Base-by-base conservation (phyloP, 2,113 vertebrate genomes). In the Python bivittatus region DNA sequence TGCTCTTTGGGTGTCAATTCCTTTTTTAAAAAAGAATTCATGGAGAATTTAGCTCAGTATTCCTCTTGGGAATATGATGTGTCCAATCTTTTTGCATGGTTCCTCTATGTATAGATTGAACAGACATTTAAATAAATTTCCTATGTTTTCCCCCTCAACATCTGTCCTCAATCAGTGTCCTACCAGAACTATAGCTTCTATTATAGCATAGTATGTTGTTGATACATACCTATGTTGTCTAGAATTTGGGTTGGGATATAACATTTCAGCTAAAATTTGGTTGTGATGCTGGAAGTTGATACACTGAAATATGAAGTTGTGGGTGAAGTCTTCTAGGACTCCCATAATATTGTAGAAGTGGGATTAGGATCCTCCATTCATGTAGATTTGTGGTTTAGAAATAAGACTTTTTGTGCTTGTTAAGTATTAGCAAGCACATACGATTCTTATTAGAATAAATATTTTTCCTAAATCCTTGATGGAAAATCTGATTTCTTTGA, bases 401-500 rank as follows among this genome's bases (percentile, higher is more conserved):
- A 60, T 5, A 88, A 60, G 23, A 44, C 8, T 9, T 64, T 25
- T 88, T 44, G 56, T 42, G 13, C 6, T 88, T 64, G 12, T 20
- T 6, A 48, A 48, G 13, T 64, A 48, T 13, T 20, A 29, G 38
- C 27, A 44, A 64, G 25, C 0, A 29, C 20, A 17, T 38, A 33
- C 9, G 57, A n/a, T 85, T 52, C 84, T 52, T 85, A 54, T 27
- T 13, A 6, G 91, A 88, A 0, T 93, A 89, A 94, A 72, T 92
- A 90, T 93, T 94, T 15, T 96, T 91, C 92, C 93, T 57, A 58
- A n/a, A 42, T 95, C 94, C 94, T 94, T 94, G 33, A 7, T 83
- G 23, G 22, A 79, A 57, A 25, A 38, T 56, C 89, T 23, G 13
- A 0, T 56, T 68, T 29, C 27, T n/a, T n/a, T 42, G 72, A 79